phyloP scores from a whole-genome alignment of 2,888 invertebrate genomes.

The Thelaira solivaga region DNA sequence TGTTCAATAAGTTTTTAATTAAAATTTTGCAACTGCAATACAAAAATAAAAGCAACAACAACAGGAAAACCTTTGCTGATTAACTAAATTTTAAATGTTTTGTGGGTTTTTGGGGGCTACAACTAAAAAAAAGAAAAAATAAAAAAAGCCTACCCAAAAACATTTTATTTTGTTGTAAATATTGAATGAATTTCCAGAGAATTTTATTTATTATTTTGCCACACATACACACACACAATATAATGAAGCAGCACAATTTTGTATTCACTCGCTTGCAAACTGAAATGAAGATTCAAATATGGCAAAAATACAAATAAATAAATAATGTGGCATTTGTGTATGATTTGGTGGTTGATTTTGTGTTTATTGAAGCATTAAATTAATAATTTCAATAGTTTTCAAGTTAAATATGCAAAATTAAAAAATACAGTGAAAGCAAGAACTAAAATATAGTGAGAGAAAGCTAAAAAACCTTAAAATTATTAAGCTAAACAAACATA shows the following conservation, averaged over 20 bases:
- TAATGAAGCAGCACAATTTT: conserved; percentile 11
- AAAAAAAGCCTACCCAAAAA: background rate
- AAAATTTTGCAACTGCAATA: conserved; percentile 26
- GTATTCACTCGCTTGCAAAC: background rate
- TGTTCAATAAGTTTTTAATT: conserved; percentile 46
- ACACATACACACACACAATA: no score
- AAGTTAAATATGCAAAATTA: background rate
- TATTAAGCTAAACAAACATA: no score
- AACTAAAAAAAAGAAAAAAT: background rate
- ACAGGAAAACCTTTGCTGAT: background rate
- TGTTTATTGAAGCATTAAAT: conserved; percentile 12
- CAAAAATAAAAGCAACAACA: background rate
- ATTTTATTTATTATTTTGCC: conserved; percentile 16
- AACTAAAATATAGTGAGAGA: background rate
- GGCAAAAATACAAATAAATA: background rate
- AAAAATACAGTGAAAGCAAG: background rate
- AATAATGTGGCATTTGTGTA: background rate
- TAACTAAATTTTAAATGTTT: conserved; percentile 5
- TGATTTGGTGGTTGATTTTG: background rate
- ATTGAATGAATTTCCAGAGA: background rate
- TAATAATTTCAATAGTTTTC: background rate
- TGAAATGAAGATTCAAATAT: background rate
- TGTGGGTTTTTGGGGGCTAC: background rate
- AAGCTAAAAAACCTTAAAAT: no score
- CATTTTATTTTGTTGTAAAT: background rate